These are phyloP conservation scores for Drosophila meridiana DNA, from an alignment of 2,888 invertebrate species.

Conservation along the genomic window DNA sequence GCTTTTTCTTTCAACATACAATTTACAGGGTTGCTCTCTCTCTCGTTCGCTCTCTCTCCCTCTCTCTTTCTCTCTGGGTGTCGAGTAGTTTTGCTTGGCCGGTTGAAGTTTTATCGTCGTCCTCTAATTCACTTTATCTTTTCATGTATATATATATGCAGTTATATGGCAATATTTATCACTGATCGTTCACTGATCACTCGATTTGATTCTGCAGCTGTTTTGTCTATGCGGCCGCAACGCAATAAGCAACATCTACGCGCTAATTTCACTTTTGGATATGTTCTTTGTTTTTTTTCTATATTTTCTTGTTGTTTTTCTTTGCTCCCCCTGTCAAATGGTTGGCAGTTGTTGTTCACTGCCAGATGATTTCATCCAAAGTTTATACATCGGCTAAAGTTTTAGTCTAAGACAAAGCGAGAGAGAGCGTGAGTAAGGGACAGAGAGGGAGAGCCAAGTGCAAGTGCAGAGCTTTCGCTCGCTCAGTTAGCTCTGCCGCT, in stretches of 20 bases:
- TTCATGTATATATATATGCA: neutral
- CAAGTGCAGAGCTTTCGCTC: slow-evolving; percentile 44
- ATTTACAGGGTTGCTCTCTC: neutral
- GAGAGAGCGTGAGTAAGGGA: neutral
- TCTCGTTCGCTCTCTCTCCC: neutral
- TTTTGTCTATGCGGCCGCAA: slow-evolving; percentile 25
- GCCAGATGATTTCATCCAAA: slow-evolving; percentile 60
- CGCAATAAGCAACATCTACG: slow-evolving; percentile 59
- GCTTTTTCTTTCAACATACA: slow-evolving; percentile 19
- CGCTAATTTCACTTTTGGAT: slow-evolving; percentile 44
- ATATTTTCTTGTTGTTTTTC: slow-evolving; percentile 16
- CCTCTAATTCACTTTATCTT: neutral
- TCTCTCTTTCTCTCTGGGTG: neutral
- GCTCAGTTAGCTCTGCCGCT: slow-evolving; percentile 2
- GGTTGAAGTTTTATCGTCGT: slow-evolving; percentile 2
- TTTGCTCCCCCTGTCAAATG: slow-evolving; percentile 17
- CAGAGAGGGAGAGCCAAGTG: slow-evolving; percentile 3
- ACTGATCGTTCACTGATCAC: slow-evolving; percentile 3
- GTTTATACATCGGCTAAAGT: slow-evolving; percentile 64
- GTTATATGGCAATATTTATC: slow-evolving; percentile 1
- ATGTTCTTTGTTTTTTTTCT: slow-evolving; percentile 44
- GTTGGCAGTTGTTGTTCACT: slow-evolving; percentile 21
- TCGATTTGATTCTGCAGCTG: slow-evolving; percentile 1
- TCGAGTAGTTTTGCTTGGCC: neutral
- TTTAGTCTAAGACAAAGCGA: neutral